Percentiles rank a stretch among this genome's conserved stretches.
Evolutionary conservation across 2,113 vertebrate species (phyloP).

Genomic region (Alexandromys fortis): DNA sequence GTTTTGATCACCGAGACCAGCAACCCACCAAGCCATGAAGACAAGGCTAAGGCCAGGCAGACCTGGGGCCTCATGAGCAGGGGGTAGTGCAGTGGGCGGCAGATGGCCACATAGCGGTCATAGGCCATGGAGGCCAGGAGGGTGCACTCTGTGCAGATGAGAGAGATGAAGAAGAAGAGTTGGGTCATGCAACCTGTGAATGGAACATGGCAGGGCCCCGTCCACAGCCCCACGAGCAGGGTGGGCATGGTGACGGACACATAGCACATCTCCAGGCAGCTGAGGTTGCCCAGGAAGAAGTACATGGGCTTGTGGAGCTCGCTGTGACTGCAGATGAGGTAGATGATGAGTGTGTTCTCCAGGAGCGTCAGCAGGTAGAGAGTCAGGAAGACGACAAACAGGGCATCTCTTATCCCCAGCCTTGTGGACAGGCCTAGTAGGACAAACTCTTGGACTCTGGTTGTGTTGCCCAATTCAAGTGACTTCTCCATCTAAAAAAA

Average conservation of each 20-base stretch:
- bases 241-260: conserved; percentile 68
- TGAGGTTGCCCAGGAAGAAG: conserved; percentile 77
- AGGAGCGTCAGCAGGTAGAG: conserved; percentile 66
- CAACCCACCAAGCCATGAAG: conserved; percentile 71
- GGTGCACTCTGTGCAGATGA: conserved; percentile 66
- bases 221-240: conserved; percentile 57
- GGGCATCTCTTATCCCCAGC: neutral
- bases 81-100: conserved; percentile 60
- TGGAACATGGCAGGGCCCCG: neutral
- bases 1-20: conserved; percentile 57
- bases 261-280: conserved; percentile 71
- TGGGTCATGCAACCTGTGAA: conserved; percentile 74
- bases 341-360: conserved; percentile 58
- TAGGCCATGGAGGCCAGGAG: conserved; percentile 75
- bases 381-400: conserved; percentile 32
- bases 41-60: conserved; percentile 41
- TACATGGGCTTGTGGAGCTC: conserved; percentile 75
- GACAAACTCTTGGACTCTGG: conserved; percentile 60
- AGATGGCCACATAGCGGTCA: conserved; percentile 71
- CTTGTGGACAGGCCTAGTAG: conserved; percentile 47
- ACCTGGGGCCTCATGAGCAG: conserved; percentile 66
- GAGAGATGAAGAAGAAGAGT: conserved; percentile 75
- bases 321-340: neutral
- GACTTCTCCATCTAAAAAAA: conserved; percentile 9
- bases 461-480: neutral